Evolutionary conservation across 2,888 invertebrate genomes (phyloP).

Genomic region (Aethes cnicana): DNA sequence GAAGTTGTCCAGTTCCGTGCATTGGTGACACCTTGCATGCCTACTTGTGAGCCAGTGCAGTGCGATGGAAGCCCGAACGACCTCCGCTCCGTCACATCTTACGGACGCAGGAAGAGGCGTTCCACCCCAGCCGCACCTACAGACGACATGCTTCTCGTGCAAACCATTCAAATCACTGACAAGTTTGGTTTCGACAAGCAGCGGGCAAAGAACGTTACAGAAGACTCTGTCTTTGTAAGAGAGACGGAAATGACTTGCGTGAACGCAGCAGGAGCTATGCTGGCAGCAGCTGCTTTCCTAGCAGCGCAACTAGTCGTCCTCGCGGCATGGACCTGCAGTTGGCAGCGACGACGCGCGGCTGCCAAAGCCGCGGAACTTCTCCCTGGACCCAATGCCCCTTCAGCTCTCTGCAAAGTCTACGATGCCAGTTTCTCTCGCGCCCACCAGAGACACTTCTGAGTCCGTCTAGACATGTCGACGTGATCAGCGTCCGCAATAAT

Average conservation of each 20-base stretch:
- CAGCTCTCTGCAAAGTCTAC: conserved; percentile 91
- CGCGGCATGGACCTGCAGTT: conserved; percentile 93
- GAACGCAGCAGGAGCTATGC: conserved; percentile 90
- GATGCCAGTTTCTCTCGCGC: conserved; percentile 92
- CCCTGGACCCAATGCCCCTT: conserved; percentile 82
- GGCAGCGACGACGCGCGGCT: conserved; percentile 89
- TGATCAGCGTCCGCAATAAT: conserved; percentile 77
- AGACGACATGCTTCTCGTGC: conserved; percentile 93
- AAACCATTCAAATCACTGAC: conserved; percentile 95
- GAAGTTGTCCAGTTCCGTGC: conserved; percentile 97
- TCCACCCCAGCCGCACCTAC: conserved; percentile 82
- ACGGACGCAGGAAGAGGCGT: conserved; percentile 90
- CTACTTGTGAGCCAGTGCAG: conserved; percentile 94
- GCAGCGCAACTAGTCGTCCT: conserved; percentile 93
- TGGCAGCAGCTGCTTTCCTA: conserved; percentile 92
- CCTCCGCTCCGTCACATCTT: conserved; percentile 90
- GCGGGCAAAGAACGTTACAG: conserved; percentile 84
- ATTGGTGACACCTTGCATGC: conserved; percentile 97
- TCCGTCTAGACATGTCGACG: conserved; percentile 62
- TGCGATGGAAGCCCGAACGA: conserved; percentile 94
- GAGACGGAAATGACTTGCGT: conserved; percentile 85
- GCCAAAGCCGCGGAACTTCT: conserved; percentile 86
- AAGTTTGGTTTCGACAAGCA: conserved; percentile 93
- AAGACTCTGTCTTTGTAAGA: conserved; percentile 88
- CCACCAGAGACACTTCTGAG: conserved; percentile 82